A percentile compares a stretch with the other conserved stretches of the same genome.
phyloP scores from a whole-genome alignment of 2,113 vertebrate species.

The Diglossa brunneiventris region DNA sequence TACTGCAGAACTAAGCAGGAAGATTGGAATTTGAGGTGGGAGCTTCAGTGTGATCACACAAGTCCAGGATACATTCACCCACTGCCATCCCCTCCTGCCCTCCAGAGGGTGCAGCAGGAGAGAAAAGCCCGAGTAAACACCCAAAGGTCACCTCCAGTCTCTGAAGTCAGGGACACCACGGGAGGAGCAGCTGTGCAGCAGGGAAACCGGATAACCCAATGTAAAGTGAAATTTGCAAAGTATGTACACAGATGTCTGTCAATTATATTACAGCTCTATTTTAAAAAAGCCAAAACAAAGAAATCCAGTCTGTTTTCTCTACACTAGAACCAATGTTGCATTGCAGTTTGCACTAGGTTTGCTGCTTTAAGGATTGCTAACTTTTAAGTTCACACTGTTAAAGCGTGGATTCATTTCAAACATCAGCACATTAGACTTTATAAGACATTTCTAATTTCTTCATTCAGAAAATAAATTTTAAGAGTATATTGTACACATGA shows the following conservation, averaged over 20 bases:
- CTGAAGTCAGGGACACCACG: neutral
- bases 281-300: neutral
- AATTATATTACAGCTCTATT: constrained; percentile 29
- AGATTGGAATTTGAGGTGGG: neutral
- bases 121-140: neutral
- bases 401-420: neutral
- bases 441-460: neutral
- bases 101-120: neutral
- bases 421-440: neutral
- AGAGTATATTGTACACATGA: neutral
- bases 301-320: constrained; percentile 23
- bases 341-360: constrained; percentile 51
- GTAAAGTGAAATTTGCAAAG: constrained; percentile 34
- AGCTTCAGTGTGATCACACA: neutral
- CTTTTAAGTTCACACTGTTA: neutral
- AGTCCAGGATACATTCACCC: neutral
- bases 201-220: neutral
- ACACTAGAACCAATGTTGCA: constrained; percentile 8
- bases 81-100: neutral
- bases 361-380: neutral
- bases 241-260: constrained; percentile 24
- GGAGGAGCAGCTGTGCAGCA: neutral
- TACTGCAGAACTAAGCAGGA: neutral
- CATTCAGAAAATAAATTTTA: neutral
- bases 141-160: neutral